Percentiles rank a stretch among this genome's conserved stretches.
These are phyloP conservation scores for Lomographa bimaculata DNA, from an alignment of 2,888 invertebrate genomes.

Conservation along the genomic window DNA sequence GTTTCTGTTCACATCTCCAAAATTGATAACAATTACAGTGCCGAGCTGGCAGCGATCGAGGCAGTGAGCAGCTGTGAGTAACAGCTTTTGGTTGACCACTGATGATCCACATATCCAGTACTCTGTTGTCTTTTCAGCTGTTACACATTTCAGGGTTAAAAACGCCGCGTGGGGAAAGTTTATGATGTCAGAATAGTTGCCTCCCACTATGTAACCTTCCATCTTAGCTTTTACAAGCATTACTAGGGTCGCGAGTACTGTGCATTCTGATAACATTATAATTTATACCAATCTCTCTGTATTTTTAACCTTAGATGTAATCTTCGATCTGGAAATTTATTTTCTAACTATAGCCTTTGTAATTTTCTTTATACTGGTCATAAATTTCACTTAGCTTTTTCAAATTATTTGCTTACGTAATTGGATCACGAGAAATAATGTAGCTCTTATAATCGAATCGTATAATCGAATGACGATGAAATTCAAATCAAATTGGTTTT, in stretches of 20 bases:
- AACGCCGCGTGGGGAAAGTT: conserved; percentile 36
- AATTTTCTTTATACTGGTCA: no score
- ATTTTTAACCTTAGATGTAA: no score
- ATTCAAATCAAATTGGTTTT: no score
- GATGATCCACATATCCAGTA: conserved; percentile 45
- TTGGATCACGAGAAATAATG: no score
- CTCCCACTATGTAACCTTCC: conserved; percentile 35
- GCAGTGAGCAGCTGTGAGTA: conserved; percentile 50
- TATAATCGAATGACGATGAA: no score
- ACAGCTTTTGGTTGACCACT: conserved; percentile 41
- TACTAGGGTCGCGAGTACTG: background rate
- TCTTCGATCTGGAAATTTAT: no score
- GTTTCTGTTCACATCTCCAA: conserved; percentile 22
- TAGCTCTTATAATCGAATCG: no score
- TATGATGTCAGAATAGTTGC: conserved; percentile 25
- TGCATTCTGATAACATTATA: conserved; percentile 12
- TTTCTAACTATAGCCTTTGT: no score
- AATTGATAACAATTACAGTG: conserved; percentile 2
- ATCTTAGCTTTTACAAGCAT: conserved; percentile 11
- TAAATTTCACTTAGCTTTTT: no score
- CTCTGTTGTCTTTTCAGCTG: fast-evolving
- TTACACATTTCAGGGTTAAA: conserved; percentile 25
- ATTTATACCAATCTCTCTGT: no score
- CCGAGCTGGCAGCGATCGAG: conserved; percentile 5
- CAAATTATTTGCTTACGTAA: no score